phyloP scores from a whole-genome alignment of 2,113 vertebrate genomes.

The Rhinolophus sinicus region DNA sequence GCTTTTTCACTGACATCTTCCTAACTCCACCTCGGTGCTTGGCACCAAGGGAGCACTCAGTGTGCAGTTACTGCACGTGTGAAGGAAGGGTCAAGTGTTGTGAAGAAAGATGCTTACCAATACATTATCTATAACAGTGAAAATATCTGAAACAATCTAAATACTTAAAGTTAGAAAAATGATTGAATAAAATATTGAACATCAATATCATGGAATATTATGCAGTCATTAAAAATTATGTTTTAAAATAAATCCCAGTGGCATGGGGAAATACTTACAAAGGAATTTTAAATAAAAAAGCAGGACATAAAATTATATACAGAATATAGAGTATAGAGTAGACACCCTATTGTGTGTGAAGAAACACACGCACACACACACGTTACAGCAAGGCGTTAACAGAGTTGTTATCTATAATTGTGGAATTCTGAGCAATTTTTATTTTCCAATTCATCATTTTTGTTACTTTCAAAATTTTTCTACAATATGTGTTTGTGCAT shows the following conservation, averaged over 20 bases:
- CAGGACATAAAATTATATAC: neutral
- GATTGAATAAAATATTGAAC: neutral
- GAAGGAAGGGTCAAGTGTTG: neutral
- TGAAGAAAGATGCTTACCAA: neutral
- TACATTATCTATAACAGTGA: neutral
- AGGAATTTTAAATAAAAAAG: neutral
- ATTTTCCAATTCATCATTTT: neutral
- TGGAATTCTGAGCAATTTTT: neutral
- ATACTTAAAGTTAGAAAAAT: neutral
- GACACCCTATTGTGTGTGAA: neutral
- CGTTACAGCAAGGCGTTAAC: neutral
- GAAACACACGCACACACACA: neutral
- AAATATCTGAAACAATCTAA: neutral
- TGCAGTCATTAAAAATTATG: neutral
- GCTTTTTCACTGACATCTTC: neutral
- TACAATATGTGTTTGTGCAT: neutral
- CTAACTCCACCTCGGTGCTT: neutral
- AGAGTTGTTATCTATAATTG: neutral
- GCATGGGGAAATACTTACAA: neutral
- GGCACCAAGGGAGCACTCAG: rapidly evolving
- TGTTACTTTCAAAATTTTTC: neutral
- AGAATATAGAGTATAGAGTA: neutral
- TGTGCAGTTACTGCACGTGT: rapidly evolving
- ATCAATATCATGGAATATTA: neutral
- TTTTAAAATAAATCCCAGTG: neutral